A percentile compares a stretch with the other conserved stretches of the same genome.
Conservation (phyloP, 2,888 invertebrate genomes). For the Latrodectus hesperus region DNA sequence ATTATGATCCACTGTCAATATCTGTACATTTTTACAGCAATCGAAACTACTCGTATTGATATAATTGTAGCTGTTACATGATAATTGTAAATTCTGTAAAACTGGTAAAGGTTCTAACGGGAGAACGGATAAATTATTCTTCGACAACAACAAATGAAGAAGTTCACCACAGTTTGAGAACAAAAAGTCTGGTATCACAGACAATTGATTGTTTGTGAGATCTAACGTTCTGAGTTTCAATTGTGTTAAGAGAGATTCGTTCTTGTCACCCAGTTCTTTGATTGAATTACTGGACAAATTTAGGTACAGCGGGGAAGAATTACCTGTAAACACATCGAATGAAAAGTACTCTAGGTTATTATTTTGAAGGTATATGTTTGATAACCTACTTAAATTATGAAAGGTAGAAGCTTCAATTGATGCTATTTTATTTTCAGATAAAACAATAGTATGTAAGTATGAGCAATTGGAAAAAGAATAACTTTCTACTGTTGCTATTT, state of each 20-base stretch:
- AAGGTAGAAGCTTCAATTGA: conserved; percentile 85
- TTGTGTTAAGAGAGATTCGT: conserved; percentile 4
- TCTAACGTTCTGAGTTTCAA: conserved; percentile 61
- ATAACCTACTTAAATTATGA: conserved; percentile 83
- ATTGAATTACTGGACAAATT: conserved; percentile 57
- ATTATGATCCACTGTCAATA: conserved; percentile 59
- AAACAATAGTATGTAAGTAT: conserved; percentile 85
- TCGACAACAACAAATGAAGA: conserved; percentile 56
- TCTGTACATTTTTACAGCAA: conserved; percentile 39
- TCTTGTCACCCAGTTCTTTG: conserved; percentile 17
- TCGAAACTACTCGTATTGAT: conserved; percentile 11
- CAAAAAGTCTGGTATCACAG: conserved; percentile 61
- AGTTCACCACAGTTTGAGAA: conserved; percentile 27
- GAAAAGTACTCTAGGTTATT: conserved; percentile 49
- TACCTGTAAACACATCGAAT: conserved; percentile 39
- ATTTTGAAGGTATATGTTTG: conserved; percentile 84
- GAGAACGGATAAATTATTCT: conserved; percentile 42
- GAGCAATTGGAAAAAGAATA: conserved; percentile 86
- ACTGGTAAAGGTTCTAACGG: conserved; percentile 4
- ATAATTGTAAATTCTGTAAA: conserved; percentile 54
- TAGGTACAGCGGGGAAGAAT: conserved; percentile 41
- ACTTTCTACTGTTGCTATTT: conserved; percentile 82
- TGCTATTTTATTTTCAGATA: conserved; percentile 87
- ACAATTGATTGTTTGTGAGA: conserved; percentile 56
- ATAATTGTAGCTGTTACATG: conserved; percentile 29